A percentile compares a stretch with the other conserved stretches of the same genome.
These are phyloP conservation scores for Oreochromis tanganicae DNA, from an alignment of 2,113 vertebrate genomes.

Conservation along the genomic window DNA sequence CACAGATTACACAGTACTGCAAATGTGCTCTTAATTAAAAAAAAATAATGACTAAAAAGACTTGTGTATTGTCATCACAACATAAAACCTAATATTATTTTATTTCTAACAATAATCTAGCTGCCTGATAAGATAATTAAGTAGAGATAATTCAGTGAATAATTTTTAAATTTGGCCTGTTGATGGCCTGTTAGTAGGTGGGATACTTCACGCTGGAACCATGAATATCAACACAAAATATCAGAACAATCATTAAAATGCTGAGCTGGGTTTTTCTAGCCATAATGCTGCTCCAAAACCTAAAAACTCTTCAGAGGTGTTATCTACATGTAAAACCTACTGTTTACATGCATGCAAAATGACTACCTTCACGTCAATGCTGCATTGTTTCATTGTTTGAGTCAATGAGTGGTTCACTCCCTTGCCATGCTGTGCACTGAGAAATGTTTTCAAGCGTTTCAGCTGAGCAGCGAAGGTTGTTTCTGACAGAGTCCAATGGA, in stretches of 20 bases:
- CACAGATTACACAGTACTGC: background rate
- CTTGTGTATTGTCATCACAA: background rate
- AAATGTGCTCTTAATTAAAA: background rate
- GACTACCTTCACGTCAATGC: background rate
- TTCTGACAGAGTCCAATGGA: background rate
- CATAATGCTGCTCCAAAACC: background rate
- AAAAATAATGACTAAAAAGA: background rate
- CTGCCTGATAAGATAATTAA: background rate
- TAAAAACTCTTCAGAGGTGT: background rate
- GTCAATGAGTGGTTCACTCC: background rate
- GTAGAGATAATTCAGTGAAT: background rate
- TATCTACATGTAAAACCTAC: background rate
- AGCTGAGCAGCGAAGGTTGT: background rate
- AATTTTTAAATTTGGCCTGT: accelerated
- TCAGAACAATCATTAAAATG: background rate
- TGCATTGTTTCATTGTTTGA: background rate
- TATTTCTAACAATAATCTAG: background rate
- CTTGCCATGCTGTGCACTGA: background rate
- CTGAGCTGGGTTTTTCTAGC: background rate
- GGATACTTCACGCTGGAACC: background rate
- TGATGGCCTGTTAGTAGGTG: background rate
- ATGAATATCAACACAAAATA: background rate
- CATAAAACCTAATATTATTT: background rate
- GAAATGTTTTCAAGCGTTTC: background rate
- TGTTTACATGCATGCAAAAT: background rate